Evolutionary conservation across 2,888 invertebrate species (phyloP), one percentile per base, ranked within the genome.

Genomic region (Dusona sp.): DNA sequence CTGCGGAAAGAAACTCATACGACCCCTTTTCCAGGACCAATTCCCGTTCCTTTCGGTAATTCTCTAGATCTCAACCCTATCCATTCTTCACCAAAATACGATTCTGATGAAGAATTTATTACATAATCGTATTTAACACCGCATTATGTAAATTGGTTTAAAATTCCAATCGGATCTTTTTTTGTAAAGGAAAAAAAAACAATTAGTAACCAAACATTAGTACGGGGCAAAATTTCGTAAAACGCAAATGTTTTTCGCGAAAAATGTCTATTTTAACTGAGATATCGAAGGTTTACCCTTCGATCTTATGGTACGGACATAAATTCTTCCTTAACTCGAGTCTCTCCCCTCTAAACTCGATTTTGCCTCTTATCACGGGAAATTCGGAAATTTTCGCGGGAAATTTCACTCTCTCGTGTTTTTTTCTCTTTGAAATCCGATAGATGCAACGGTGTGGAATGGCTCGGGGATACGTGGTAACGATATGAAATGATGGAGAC

Each of bases 401-500:
- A 80, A 80, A 65, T 82, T 65, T 75, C 57, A 22, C 68, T 51
- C 22, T 45, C 19, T 72, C 8, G 4, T 38, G n/a, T 80, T 68
- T 75, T 73, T 77, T 78, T 85, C 67, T 45, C 25, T 83, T 79
- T 65, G 25, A 36, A 75, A 83, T 67, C 79, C 67, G 81, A 82
- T 82, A 75, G 45, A 75, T 75, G 74, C 81, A 82, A 82, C 81
- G 74, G 67, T 19, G 67, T 75, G 81, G 81, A 81, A 81, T 65
- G 54, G 81, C 72, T 72, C 64, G 79, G 64, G 79, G 64, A 79
- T 72, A 68, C 42, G 75, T 65, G 64, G 79, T 61, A 83, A 73
- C 81, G 78, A 74, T 64, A 79, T 67, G 85, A 70, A 81, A 81
- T 74, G 86, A 75, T 81, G 81, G 84, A 84, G 79, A 70, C 81